Conservation (phyloP, 2,113 vertebrate species). For the Hyla sarda region DNA sequence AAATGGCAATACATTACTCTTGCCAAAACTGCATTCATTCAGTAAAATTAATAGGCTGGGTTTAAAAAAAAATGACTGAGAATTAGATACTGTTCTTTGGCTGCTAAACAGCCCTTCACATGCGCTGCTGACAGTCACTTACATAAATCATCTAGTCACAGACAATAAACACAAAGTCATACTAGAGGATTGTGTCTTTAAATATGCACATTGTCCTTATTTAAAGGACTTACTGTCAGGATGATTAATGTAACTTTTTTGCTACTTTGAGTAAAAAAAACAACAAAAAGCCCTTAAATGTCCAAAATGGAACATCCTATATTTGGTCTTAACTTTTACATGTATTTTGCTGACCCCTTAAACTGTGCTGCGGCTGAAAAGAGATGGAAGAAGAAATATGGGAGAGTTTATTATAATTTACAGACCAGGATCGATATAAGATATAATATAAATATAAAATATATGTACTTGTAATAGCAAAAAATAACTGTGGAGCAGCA, state of each 20-base stretch:
- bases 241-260: constrained; percentile 10
- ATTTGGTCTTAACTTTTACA: background rate
- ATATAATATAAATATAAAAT: no score
- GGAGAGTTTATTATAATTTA: background rate
- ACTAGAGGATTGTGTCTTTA: constrained; percentile 18
- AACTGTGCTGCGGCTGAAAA: background rate
- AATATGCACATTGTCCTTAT: background rate
- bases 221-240: constrained; percentile 2
- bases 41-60: constrained; percentile 40
- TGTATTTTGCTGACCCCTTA: background rate
- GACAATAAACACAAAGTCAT: constrained; percentile 8
- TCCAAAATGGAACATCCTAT: background rate
- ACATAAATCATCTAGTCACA: constrained; percentile 37
- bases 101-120: constrained; percentile 17
- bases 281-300: background rate
- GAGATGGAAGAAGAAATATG: background rate
- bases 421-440: no score
- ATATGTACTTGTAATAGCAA: no score
- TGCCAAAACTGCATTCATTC: constrained; percentile 46
- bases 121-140: constrained; percentile 43
- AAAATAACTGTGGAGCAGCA: no score
- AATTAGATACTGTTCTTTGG: constrained; percentile 22
- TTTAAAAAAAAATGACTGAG: background rate
- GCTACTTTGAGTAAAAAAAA: background rate
- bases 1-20: constrained; percentile 7